Percentiles rank a stretch among this genome's conserved stretches.
These are phyloP conservation scores for Lipophrys pholis DNA, from an alignment of 2,113 vertebrate species.

Conservation along the genomic window DNA sequence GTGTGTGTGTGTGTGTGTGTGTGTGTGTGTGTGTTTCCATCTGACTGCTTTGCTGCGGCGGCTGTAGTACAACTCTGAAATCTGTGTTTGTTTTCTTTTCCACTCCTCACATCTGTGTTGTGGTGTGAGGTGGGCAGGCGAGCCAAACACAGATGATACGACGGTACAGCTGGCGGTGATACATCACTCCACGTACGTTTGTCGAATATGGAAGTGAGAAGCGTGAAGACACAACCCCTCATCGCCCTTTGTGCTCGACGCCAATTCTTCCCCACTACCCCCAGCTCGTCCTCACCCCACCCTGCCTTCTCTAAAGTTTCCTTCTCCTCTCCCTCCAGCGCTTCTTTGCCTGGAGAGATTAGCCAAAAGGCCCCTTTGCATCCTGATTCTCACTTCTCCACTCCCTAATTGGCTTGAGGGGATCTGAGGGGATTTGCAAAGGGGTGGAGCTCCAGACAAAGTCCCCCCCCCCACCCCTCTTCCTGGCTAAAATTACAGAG, in stretches of 20 bases:
- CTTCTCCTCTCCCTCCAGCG: background rate
- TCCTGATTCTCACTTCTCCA: conserved; percentile 46
- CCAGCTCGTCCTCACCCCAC: background rate
- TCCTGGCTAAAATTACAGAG: conserved; percentile 6
- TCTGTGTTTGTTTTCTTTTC: background rate
- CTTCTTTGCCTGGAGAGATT: conserved; percentile 48
- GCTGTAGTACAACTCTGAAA: background rate
- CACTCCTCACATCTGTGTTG: background rate
- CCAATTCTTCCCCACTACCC: background rate
- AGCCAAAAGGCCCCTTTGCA: conserved; percentile 61
- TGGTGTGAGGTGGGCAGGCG: background rate
- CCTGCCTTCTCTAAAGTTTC: no score
- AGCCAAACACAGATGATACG: background rate
- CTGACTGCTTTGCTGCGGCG: no score
- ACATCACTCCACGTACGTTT: background rate
- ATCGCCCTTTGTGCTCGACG: no score
- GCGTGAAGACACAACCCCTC: no score
- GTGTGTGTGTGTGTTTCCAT: no score
- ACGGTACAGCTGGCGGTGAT: conserved; percentile 18
- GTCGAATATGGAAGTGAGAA: no score
- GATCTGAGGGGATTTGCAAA: conserved; percentile 56
- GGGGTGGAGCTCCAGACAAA: conserved; percentile 48
- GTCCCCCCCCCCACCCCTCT: background rate
- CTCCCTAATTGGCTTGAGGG: conserved; percentile 66
- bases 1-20: no score